Base-by-base conservation (phyloP, 2,797 vertebrate species). In the Cetoscarus ocellatus region DNA sequence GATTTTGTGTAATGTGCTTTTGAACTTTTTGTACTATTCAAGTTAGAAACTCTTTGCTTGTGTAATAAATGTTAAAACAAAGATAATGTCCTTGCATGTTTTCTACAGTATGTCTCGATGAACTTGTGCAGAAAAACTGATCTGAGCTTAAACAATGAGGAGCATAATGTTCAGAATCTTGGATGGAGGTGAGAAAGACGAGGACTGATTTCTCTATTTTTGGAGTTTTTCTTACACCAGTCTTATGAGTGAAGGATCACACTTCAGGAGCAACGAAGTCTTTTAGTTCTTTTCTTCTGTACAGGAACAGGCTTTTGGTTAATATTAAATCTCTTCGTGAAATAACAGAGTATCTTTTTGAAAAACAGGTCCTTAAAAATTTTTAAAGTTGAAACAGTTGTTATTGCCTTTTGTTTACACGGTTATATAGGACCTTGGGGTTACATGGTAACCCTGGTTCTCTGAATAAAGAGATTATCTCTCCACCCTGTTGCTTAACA, bases 61-160 rank as follows among this genome's bases (percentile, higher is more conserved):
- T 85, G 54, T 74, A 84, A 86, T 88, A 86, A 82, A 89, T 84
- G 59, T 76, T 2, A 77, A 83, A 85, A 52, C 36, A 78, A 84
- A 86, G 38, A 71, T 73, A 18, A 19, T 38, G 10, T 15, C 61
- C 12, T 27, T 34, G 43, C 13, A 47, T 5, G 8, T 44, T 59
- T n/a, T 4, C 51, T 45, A 13, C 0, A 43, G 9, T 7, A 14
- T 1, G 59, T 6, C 15, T n/a, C n/a, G n/a, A 9, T 62, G 10
- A 1, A 44, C 57, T 43, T 13, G 3, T 10, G 1, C 8, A 18
- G 49, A 64, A 39, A 13, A 62, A 3, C 19, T 7, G 4, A 19
- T 52, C 51, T 14, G 19, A 39, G 35, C 3, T 61, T 13, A 34
- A 18, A 49, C 7, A 18, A 45, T 11, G 34, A 51, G 44, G 19